Evolutionary conservation across 2,888 invertebrate species (phyloP).

Genomic region (Mimumesa dahlbomi): DNA sequence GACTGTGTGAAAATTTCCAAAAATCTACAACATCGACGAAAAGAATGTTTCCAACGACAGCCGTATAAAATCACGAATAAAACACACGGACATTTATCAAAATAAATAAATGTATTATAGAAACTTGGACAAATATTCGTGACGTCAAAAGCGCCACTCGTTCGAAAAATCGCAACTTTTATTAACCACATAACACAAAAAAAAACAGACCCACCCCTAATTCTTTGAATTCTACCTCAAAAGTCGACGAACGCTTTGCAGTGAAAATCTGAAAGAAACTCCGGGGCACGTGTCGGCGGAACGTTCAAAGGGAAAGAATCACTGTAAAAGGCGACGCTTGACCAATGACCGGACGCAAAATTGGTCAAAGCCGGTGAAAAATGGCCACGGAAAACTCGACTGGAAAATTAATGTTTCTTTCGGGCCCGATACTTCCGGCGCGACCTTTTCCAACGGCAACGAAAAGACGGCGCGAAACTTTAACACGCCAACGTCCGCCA

Average conservation of each 20-base stretch:
- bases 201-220: neutral
- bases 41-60: no score
- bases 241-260: conserved; percentile 6
- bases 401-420: conserved; percentile 50
- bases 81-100: neutral
- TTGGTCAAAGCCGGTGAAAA: neutral
- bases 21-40: no score
- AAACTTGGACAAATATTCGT: no score
- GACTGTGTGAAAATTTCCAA: no score
- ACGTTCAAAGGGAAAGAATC: conserved; percentile 7
- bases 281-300: conserved; percentile 31
- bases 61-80: neutral
- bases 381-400: neutral
- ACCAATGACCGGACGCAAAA: neutral
- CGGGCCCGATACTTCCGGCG: conserved; percentile 3
- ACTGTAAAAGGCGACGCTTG: conserved; percentile 11
- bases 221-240: neutral
- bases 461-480: conserved; percentile 21
- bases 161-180: neutral
- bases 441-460: neutral
- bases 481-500: conserved; percentile 12
- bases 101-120: neutral
- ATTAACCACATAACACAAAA: neutral
- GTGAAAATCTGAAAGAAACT: conserved; percentile 18
- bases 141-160: no score